Evolutionary conservation across 2,888 invertebrate genomes (phyloP), one percentile per base, ranked within the genome.

Genomic region (Plebejus anna): DNA sequence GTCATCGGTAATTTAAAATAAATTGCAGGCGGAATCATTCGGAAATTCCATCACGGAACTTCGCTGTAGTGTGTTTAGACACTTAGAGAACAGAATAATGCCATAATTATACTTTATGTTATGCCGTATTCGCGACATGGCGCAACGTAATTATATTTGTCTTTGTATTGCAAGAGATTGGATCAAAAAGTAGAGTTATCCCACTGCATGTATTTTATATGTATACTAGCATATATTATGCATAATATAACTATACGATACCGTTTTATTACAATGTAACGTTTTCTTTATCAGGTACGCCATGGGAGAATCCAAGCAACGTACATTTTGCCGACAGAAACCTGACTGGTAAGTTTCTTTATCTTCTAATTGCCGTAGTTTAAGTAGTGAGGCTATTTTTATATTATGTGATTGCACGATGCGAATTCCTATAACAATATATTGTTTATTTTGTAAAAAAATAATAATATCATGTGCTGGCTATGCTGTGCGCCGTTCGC

Each of bases 401-500:
- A 71, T 77, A 78, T 78, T 47, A 80, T 76, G 72, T 81, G 80
- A 79, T 42, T 83, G 85, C 83, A 80, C 80, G 79, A 80, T 80
- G 85, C 86, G 85, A 86, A 78, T 81, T 82, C 79, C 22, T 77
- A 59, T 78, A 57, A 75, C 32, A 36, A 79, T 79, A 80, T 79
- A 81, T 76, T 79, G 76, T 75, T 75, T 55, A 38, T 28, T 70
- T 38, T 42, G 42, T 71, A 70, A 70, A 77, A 28, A 73, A 28
- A 51, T 22, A 47, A 11, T 72, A 9, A 73, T 73, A 6, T 28
- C 13, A 72, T 78, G 42, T 78, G 85, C 86, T 84, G 79, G 86
- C 84, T 76, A 77, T 80, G 85, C 84, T 84, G 77, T 82, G 83
- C 83, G 79, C 78, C 78, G 78, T 80, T 55, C 13, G 11, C 38